A percentile compares a stretch with the other conserved stretches of the same genome.
Conservation (phyloP, 1,140 invertebrate genomes). For the Drosophila tropicalis region DNA sequence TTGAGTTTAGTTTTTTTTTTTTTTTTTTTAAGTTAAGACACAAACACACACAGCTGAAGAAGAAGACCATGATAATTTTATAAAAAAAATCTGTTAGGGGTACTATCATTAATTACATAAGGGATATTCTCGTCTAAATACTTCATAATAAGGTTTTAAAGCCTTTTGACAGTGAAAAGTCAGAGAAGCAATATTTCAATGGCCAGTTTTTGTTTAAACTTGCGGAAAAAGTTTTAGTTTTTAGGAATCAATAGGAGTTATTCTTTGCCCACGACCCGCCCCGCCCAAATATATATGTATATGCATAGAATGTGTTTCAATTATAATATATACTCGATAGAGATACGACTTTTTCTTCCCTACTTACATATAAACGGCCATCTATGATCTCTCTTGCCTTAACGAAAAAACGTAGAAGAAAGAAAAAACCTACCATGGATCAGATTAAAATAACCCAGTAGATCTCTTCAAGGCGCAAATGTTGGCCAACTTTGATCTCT, state of each 20-base stretch:
- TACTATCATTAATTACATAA: neutral
- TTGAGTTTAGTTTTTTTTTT: slow-evolving; percentile 37
- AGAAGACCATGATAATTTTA: neutral
- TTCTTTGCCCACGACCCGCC: no score
- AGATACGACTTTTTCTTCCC: neutral
- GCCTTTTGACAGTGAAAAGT: no score
- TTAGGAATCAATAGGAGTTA: no score
- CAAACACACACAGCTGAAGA: neutral
- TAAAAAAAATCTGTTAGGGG: neutral
- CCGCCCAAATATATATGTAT: no score
- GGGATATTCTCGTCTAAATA: no score
- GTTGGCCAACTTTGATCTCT: neutral
- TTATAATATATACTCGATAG: neutral
- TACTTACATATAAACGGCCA: neutral
- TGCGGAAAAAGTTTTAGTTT: no score
- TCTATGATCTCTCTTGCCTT: slow-evolving; percentile 1
- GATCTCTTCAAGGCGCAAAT: neutral
- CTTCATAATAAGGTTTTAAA: no score
- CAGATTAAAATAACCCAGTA: neutral
- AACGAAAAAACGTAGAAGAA: no score
- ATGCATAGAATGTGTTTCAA: no score
- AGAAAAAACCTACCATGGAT: neutral
- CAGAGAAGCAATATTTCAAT: no score
- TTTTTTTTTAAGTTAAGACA: slow-evolving; percentile 22
- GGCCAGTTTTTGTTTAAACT: no score